Base-by-base conservation (phyloP, 2,888 invertebrate species). In the Criorhina ranunculi region DNA sequence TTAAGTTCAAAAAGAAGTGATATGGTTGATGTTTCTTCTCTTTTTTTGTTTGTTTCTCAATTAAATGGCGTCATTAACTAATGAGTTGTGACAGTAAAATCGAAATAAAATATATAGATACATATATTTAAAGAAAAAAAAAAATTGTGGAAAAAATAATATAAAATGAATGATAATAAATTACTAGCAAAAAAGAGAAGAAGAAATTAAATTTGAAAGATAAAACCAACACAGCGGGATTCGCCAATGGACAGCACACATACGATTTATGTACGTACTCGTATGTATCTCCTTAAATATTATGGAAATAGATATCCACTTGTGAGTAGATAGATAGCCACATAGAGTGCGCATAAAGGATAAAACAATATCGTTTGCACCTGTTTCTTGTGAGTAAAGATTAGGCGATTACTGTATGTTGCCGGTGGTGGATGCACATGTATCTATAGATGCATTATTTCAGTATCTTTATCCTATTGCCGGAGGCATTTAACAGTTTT, bases 341-440 rank as follows among this genome's bases (percentile, higher is more conserved):
- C 15, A 55, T 66, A 35, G 37, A 44, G 15, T 46, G 78, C 67
- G 78, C 67, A 73, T 69, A 69, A 69, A 79, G 79, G 78, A 83
- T 79, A 83, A 55, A 40, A 55, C 2, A 24, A 62, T 80, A 85
- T 76, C 75, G 75, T 76, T 80, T 85, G 85, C 85, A 85, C 85
- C 85, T 85, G 85, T 85, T 85, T 76, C 75, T 69, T 75, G 67
- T 62, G 67, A 78, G 73, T 69, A 53, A 85, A 85, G 85, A 85
- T 85, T 80, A 80, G 75, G 66, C 70, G 85, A 80, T 85, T 80
- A 85, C 76, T 57, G 44, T 17, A 31, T 15, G 17, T 59, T 55
- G n/a, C 53, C 31, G 35, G 29, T 44, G 35, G n/a, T 66, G 53
- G 24, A 60, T 40, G 33, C 51, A 66, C 77, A 78, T 67, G 67